A percentile compares a stretch with the other conserved stretches of the same genome.
phyloP scores from a whole-genome alignment of 1,140 invertebrate species.

The Doryteuthis pealeii region DNA sequence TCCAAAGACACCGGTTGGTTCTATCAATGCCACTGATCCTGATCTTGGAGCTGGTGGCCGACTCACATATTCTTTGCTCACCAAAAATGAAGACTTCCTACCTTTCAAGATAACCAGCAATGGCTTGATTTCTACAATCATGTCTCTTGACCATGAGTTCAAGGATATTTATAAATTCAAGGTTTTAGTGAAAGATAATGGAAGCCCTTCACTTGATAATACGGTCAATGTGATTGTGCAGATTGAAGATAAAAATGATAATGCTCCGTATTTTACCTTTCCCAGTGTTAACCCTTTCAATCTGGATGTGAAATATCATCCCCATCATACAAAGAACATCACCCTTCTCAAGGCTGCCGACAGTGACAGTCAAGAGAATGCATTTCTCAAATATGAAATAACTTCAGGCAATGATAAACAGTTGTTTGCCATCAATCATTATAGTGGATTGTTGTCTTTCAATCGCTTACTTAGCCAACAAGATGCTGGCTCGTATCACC shows the following conservation, averaged over 20 bases:
- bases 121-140: not conserved
- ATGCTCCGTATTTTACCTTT: slow-evolving; percentile 39
- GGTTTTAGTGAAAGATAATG: slow-evolving; percentile 5
- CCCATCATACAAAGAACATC: too few relatives aligned
- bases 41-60: not conserved
- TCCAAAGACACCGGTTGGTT: not conserved
- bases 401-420: too few relatives aligned
- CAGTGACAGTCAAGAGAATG: too few relatives aligned
- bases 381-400: too few relatives aligned
- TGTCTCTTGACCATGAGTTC: not conserved
- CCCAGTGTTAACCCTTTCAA: too few relatives aligned
- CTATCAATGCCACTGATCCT: slow-evolving; percentile 2
- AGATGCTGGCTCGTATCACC: too few relatives aligned
- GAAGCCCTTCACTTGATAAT: not conserved
- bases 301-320: too few relatives aligned
- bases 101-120: not conserved
- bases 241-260: slow-evolving; percentile 49
- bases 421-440: too few relatives aligned
- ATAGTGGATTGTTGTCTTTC: too few relatives aligned
- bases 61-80: slow-evolving; percentile 4
- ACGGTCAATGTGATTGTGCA: slow-evolving; percentile 32
- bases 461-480: too few relatives aligned
- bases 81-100: not conserved
- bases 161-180: slow-evolving; percentile 2
- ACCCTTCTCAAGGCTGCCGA: too few relatives aligned